Conservation (phyloP, 2,888 invertebrate genomes). For the Pimpla rufipes region DNA sequence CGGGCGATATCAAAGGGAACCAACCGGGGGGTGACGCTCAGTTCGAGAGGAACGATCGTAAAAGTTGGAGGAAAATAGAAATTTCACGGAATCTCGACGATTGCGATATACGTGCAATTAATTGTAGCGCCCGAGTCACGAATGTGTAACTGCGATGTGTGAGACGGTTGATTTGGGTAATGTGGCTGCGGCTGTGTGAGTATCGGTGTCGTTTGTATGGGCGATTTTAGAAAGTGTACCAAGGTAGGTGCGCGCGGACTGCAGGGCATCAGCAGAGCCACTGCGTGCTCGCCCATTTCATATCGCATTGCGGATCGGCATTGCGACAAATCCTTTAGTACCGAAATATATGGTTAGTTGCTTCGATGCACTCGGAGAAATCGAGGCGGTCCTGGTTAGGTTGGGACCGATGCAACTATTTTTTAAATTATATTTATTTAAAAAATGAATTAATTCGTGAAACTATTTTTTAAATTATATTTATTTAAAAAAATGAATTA, state of each 20-base stretch:
- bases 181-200: constrained; percentile 34
- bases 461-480: neutral
- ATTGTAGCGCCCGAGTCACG: constrained; percentile 32
- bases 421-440: neutral
- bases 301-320: constrained; percentile 67
- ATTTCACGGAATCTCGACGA: constrained; percentile 6
- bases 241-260: constrained; percentile 15
- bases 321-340: constrained; percentile 59
- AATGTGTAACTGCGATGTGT: constrained; percentile 53
- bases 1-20: neutral
- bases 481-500: no score
- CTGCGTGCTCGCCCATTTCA: constrained; percentile 42
- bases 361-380: neutral
- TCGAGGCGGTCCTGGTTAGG: no score
- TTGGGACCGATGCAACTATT: neutral
- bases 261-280: constrained; percentile 43
- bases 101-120: constrained; percentile 53
- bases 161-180: constrained; percentile 57
- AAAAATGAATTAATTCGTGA: no score
- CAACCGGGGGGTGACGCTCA: neutral
- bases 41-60: neutral
- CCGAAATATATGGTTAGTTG: constrained; percentile 37
- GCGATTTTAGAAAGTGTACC: constrained; percentile 4
- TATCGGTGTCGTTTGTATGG: constrained; percentile 24
- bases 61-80: neutral